Conservation (phyloP, 2,888 invertebrate genomes). For the Monopis laevigella region DNA sequence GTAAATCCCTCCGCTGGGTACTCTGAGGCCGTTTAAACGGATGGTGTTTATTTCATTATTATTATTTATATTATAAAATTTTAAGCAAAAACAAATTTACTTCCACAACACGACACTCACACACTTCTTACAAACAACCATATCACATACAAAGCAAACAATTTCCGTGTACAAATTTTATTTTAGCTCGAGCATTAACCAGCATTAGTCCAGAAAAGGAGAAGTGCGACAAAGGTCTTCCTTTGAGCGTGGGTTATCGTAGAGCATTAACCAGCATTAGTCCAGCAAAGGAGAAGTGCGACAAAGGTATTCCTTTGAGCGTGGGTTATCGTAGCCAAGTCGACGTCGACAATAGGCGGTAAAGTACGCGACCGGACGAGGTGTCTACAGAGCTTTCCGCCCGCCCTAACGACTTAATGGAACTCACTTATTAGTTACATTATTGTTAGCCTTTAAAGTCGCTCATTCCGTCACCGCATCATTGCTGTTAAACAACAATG, state of each 20-base stretch:
- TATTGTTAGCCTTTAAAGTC: no score
- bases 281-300: constrained; percentile 6
- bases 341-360: constrained; percentile 4
- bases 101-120: no score
- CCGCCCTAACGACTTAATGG: constrained; percentile 51
- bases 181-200: constrained; percentile 5
- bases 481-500: no score
- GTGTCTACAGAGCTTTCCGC: constrained; percentile 26
- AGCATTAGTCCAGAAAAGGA: constrained; percentile 8
- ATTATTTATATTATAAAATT: no score
- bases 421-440: constrained; percentile 23
- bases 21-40: no score
- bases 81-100: no score
- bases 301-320: constrained; percentile 4
- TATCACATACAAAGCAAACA: background rate
- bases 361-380: constrained; percentile 26
- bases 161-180: background rate
- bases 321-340: constrained; percentile 3
- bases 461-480: no score
- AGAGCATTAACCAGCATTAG: constrained; percentile 8
- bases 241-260: constrained; percentile 4
- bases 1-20: no score
- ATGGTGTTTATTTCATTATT: no score
- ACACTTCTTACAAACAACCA: no score
- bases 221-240: constrained; percentile 7